Percentiles rank a stretch among this genome's conserved stretches.
phyloP scores from a whole-genome alignment of 2,888 invertebrate species.

The Stenodema calcarata region DNA sequence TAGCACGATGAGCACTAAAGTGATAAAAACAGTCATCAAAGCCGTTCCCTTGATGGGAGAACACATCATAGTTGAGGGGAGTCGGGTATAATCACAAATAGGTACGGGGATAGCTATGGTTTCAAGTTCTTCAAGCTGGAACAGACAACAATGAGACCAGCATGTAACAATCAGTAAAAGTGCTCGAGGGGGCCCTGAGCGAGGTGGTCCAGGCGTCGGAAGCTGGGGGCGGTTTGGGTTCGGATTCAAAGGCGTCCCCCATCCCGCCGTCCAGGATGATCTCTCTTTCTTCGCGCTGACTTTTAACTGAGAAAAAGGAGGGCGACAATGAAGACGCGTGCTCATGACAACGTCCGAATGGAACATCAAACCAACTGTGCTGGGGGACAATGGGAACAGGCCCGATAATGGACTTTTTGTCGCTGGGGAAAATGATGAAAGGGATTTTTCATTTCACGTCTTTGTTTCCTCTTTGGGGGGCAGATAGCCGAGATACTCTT shows the following conservation, averaged over 20 bases:
- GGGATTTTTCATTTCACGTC: constrained; percentile 46
- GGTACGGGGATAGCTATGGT: neutral
- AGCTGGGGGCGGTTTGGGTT: neutral
- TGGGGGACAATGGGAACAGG: constrained; percentile 36
- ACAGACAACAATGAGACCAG: constrained; percentile 12
- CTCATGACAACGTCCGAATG: constrained; percentile 49
- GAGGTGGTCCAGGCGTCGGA: neutral
- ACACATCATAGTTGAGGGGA: neutral
- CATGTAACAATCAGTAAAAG: constrained; percentile 37
- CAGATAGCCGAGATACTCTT: neutral
- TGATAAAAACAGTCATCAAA: neutral
- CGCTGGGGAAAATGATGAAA: constrained; percentile 24
- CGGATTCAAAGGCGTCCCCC: neutral
- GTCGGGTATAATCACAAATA: neutral
- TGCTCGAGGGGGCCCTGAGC: neutral
- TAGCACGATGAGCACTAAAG: neutral
- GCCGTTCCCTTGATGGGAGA: neutral
- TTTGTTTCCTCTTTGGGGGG: constrained; percentile 31
- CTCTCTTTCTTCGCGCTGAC: constrained; percentile 1
- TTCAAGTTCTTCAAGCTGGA: constrained; percentile 8
- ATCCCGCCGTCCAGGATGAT: neutral
- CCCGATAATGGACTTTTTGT: constrained; percentile 50
- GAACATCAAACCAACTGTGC: constrained; percentile 32
- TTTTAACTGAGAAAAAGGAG: constrained; percentile 25
- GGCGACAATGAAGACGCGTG: constrained; percentile 52